Evolutionary conservation across 2,113 vertebrate species (phyloP).

Genomic region (Neopipo cinnamomea): DNA sequence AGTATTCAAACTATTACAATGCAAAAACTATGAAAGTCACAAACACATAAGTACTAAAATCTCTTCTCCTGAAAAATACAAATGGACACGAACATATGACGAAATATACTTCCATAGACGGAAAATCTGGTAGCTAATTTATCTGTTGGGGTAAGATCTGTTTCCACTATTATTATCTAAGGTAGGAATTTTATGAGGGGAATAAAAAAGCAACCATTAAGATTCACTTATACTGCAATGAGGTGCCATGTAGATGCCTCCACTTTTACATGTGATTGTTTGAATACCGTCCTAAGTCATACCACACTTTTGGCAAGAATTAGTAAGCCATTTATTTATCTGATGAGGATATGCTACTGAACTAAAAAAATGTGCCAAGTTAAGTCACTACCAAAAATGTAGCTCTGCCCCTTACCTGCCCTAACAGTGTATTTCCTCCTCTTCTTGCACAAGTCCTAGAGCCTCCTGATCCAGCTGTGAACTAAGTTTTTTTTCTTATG

Average conservation of each 20-base stretch:
- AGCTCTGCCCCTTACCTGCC: not conserved
- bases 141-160: not conserved
- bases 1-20: not conserved
- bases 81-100: not conserved
- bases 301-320: not conserved
- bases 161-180: not conserved
- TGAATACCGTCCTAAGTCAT: not conserved
- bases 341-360: not conserved
- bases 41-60: not conserved
- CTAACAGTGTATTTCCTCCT: not conserved
- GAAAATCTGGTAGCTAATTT: not conserved
- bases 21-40: not conserved
- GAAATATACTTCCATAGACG: not conserved
- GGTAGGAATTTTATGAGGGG: not conserved
- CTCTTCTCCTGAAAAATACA: not conserved
- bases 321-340: not conserved
- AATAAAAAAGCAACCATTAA: not conserved
- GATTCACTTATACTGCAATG: not conserved
- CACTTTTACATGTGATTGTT: not conserved
- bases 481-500: not conserved
- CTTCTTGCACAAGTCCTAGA: not conserved
- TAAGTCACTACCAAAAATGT: not conserved
- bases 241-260: not conserved
- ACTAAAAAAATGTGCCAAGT: not conserved
- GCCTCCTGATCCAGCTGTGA: not conserved